Base-by-base conservation (phyloP, 2,888 invertebrate species). In the Maniola hyperantus region DNA sequence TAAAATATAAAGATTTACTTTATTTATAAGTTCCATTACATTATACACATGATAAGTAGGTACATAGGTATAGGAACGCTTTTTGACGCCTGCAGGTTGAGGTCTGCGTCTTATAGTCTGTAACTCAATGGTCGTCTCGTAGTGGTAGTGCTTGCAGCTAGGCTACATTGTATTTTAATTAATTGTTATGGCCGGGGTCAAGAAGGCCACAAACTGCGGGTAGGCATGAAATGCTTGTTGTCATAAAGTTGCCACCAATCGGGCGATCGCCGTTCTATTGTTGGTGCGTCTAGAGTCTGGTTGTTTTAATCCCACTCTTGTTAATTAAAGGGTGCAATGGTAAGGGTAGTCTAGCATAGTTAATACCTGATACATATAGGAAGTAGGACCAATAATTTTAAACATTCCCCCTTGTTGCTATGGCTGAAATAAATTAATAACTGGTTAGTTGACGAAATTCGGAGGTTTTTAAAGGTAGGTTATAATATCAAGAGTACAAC, bases 151-250 rank as follows among this genome's bases (percentile, higher is more conserved):
- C 68, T 71, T 60, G 67, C 66, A 67, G 64, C 65, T 48, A 65
- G 60, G 60, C 67, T 69, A 87, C 83, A 84, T 87, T 88, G 88
- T 84, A 82, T 84, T 87, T 84, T 88, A 89, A 90, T 91, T 90
- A 91, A 91, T 90, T 87, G 89, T 89, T 87, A 87, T 82, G 72
- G 82, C 81, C 71, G 71, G 72, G 81, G 81, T 80, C 83, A 82
- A 83, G 83, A 82, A 81, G 80, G 73, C 78, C 73, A 77, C 77
- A 82, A 88, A 90, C 81, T 82, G 82, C 84, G 73, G 71, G 73
- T 71, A 73, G 76, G 79, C 90, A 89, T 89, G 89, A 86, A 88
- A 60, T 65, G 69, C 71, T 72, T 74, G 72, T 69, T 76, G 71
- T 80, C 79, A 79, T 83, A 82, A 79, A 82, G 73, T 74, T 73